Percentiles rank a stretch among this genome's conserved stretches.
These are phyloP conservation scores for Spodoptera picta DNA, from an alignment of 2,888 invertebrate species.

Conservation along the genomic window DNA sequence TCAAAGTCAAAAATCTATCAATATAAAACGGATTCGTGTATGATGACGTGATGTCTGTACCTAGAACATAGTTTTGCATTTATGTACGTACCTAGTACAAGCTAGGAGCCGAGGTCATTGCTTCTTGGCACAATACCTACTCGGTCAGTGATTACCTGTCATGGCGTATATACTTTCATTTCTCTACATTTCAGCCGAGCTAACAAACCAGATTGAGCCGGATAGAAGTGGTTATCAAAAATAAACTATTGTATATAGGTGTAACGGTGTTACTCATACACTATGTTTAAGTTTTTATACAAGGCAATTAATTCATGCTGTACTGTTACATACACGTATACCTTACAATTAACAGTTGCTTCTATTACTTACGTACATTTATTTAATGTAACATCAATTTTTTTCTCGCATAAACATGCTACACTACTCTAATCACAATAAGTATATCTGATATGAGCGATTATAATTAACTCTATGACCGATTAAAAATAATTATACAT, in stretches of 20 bases:
- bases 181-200: slow-evolving; percentile 35
- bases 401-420: too few relatives aligned
- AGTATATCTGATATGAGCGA: too few relatives aligned
- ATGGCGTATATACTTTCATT: slow-evolving; percentile 49
- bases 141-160: slow-evolving; percentile 46
- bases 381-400: too few relatives aligned
- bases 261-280: slow-evolving; percentile 27
- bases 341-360: background rate
- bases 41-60: too few relatives aligned
- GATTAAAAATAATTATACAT: too few relatives aligned
- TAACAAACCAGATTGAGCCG: slow-evolving; percentile 31
- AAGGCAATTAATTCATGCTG: slow-evolving; percentile 21
- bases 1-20: background rate
- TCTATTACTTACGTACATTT: too few relatives aligned
- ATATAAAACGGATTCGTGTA: background rate
- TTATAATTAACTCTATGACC: too few relatives aligned
- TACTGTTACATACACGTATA: slow-evolving; percentile 8
- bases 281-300: slow-evolving; percentile 17
- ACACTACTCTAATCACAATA: too few relatives aligned
- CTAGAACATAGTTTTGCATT: slow-evolving; percentile 14
- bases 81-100: background rate
- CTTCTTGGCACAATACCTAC: slow-evolving; percentile 44
- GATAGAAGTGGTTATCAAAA: slow-evolving; percentile 26
- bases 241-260: slow-evolving; percentile 13
- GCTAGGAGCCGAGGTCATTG: slow-evolving; percentile 38